A percentile compares a stretch with the other conserved stretches of the same genome.
Evolutionary conservation across 2,113 vertebrate species (phyloP).

Genomic region (Trematomus loennbergii): DNA sequence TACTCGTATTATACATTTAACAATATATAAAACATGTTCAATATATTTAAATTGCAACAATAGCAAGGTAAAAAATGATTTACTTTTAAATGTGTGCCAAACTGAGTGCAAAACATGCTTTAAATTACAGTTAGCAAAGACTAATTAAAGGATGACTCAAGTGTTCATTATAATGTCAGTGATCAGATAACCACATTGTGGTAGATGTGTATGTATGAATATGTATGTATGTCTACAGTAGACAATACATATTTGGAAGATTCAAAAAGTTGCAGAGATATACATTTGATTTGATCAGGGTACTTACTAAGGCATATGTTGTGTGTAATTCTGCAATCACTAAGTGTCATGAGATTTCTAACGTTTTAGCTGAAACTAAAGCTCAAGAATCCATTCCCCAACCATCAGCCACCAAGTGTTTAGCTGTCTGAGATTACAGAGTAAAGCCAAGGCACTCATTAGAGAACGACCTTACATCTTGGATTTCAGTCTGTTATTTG

Average conservation of each 20-base stretch:
- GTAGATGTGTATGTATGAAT: background rate
- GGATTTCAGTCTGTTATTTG: conserved; percentile 28
- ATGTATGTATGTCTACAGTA: background rate
- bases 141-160: background rate
- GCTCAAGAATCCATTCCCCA: conserved; percentile 24
- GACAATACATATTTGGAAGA: background rate
- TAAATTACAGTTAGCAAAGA: too few species aligned
- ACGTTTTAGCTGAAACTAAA: background rate
- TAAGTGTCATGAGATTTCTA: background rate
- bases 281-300: too few species aligned
- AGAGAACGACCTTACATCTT: conserved; percentile 12
- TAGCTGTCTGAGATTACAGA: conserved; percentile 36
- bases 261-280: background rate
- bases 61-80: background rate
- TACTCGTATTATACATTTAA: background rate
- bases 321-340: conserved; percentile 5
- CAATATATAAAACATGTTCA: background rate
- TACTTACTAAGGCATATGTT: background rate
- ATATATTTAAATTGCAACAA: background rate
- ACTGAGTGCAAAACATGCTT: background rate
- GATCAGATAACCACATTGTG: background rate
- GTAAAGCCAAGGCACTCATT: conserved; percentile 40
- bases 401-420: conserved; percentile 16
- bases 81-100: background rate
- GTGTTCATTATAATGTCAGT: background rate